Percentiles rank a stretch among this genome's conserved stretches.
Evolutionary conservation across 2,797 vertebrate genomes (phyloP).

Genomic region (Glossophaga mutica): DNA sequence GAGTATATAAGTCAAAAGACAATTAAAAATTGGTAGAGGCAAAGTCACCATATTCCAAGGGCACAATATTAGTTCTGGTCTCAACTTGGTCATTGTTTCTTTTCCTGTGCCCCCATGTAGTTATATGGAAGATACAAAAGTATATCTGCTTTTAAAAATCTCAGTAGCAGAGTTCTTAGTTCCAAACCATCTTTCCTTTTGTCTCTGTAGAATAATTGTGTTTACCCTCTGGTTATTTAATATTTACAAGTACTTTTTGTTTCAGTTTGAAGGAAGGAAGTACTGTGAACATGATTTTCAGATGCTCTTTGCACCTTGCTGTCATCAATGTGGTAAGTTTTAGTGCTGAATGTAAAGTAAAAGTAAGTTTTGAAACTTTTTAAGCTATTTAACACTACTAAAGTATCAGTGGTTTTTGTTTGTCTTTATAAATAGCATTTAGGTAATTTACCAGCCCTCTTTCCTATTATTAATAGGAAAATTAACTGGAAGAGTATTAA

Average conservation of each 20-base stretch:
- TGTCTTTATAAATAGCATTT: neutral
- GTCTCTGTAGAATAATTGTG: neutral
- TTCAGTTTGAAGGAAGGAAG: constrained; percentile 98
- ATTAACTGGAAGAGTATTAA: neutral
- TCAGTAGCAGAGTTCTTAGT: neutral
- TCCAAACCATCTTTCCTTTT: neutral
- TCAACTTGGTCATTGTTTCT: neutral
- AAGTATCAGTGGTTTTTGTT: neutral
- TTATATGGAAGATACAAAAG: neutral
- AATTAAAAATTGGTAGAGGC: neutral
- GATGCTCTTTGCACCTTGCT: constrained; percentile 99
- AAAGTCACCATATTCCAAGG: neutral
- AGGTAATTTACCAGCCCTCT: neutral
- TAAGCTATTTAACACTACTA: neutral
- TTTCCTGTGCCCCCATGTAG: neutral
- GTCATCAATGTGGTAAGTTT: constrained; percentile 97
- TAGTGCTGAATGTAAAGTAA: neutral
- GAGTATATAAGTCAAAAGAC: neutral
- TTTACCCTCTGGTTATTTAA: neutral
- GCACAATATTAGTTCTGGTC: neutral
- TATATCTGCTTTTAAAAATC: neutral
- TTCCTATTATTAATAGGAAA: neutral
- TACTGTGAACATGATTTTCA: constrained; percentile 99
- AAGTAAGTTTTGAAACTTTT: neutral
- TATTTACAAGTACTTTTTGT: constrained; percentile 66